Percentiles rank a stretch among this genome's conserved stretches.
Conservation (phyloP, 1,140 invertebrate genomes). For the Drepana arcuata region DNA sequence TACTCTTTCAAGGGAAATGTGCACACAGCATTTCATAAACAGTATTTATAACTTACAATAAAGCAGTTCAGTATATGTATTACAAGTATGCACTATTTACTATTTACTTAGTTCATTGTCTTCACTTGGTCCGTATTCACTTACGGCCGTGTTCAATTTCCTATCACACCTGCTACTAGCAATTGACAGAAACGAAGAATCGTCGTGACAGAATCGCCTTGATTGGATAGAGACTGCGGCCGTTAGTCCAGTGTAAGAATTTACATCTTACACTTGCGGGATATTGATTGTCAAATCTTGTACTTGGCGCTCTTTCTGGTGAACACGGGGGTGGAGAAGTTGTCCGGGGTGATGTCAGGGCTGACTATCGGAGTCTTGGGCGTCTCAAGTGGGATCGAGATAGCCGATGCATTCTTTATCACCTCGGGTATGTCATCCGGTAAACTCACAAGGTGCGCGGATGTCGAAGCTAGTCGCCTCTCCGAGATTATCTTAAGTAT, state of each 20-base stretch:
- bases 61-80: no score
- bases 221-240: no score
- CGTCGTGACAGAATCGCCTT: no score
- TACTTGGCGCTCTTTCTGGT: constrained; percentile 42
- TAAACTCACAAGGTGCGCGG: constrained; percentile 22
- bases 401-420: constrained; percentile 39
- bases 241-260: no score
- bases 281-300: constrained; percentile 41
- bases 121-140: no score
- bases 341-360: constrained; percentile 44
- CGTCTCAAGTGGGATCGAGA: constrained; percentile 34
- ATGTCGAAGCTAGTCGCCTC: constrained; percentile 38
- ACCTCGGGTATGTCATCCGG: constrained; percentile 51
- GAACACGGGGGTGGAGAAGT: constrained; percentile 51
- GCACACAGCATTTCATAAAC: no score
- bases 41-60: no score
- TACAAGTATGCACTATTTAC: no score
- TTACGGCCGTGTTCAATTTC: constrained; percentile 6
- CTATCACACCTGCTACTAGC: no score
- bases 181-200: no score
- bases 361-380: constrained; percentile 45
- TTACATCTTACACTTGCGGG: constrained; percentile 22
- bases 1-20: no score
- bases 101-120: no score
- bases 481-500: constrained; percentile 84